Evolutionary conservation across 2,888 invertebrate species (phyloP).

Genomic region (Acleris emargana): DNA sequence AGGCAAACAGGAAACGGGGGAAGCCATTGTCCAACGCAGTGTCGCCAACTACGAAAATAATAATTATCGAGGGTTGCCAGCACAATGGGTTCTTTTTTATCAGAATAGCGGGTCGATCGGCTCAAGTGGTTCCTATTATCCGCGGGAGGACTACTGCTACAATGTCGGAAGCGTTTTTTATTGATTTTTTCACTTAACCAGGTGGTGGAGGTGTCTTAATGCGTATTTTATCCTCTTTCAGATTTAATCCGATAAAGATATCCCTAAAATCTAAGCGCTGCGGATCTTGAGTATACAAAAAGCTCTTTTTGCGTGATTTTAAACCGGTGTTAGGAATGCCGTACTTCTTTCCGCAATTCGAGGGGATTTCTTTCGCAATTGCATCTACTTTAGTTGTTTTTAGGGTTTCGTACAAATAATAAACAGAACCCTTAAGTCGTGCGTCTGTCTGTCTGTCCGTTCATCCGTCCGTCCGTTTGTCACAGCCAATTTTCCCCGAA

Average conservation of each 20-base stretch:
- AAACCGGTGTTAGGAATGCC: neutral
- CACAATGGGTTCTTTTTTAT: conserved; percentile 69
- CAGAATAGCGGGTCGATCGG: conserved; percentile 78
- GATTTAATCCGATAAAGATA: conserved; percentile 68
- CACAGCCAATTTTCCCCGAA: no score
- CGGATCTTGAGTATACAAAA: conserved; percentile 23
- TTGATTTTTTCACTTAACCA: conserved; percentile 65
- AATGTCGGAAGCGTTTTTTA: conserved; percentile 65
- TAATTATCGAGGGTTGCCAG: conserved; percentile 79
- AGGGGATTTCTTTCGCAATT: neutral
- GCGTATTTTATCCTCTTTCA: conserved; percentile 66
- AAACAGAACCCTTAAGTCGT: no score
- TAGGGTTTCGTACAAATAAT: no score
- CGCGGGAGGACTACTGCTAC: conserved; percentile 75
- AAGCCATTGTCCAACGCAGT: conserved; percentile 74
- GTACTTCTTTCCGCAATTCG: neutral
- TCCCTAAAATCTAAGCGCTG: conserved; percentile 42
- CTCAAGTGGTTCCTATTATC: conserved; percentile 81
- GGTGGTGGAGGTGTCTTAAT: conserved; percentile 76
- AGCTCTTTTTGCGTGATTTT: conserved; percentile 27
- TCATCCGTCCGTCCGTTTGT: no score
- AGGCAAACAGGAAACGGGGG: conserved; percentile 81
- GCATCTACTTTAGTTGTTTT: no score
- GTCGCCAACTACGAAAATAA: conserved; percentile 83
- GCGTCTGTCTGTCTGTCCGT: no score